Conservation (phyloP, 2,113 vertebrate genomes). For the Tachysurus fulvidraco region DNA sequence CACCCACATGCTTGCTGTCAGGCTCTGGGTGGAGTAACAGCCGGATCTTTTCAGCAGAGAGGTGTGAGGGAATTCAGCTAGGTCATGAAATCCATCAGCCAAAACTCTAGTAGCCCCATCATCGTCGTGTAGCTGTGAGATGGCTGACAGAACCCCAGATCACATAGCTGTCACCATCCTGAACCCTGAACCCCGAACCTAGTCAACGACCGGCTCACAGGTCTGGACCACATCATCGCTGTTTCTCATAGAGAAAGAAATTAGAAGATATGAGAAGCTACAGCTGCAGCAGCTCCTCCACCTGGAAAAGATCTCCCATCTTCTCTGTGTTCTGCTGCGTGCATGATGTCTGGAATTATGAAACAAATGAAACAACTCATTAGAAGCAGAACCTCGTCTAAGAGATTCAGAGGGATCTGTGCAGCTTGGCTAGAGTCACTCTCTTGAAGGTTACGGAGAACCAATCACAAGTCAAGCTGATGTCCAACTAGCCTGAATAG, state of each 20-base stretch:
- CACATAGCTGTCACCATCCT: neutral
- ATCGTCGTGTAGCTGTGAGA: neutral
- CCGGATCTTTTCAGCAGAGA: neutral
- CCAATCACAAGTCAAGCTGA: neutral
- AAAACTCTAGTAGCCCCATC: neutral
- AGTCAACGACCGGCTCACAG: neutral
- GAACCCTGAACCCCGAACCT: neutral
- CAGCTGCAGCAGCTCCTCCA: too few relatives aligned
- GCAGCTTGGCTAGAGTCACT: neutral
- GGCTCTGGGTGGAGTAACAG: neutral
- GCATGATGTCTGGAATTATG: neutral
- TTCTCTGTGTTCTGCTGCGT: neutral
- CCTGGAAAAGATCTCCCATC: neutral
- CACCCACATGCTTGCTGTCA: neutral
- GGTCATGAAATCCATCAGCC: neutral
- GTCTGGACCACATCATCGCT: neutral
- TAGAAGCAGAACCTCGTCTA: neutral
- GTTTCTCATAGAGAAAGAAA: neutral
- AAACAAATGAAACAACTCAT: neutral
- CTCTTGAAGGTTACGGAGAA: neutral
- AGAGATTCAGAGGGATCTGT: neutral
- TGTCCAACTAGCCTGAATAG: neutral
- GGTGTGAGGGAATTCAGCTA: neutral
- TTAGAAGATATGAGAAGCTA: neutral
- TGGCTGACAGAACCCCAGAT: neutral